phyloP scores from a whole-genome alignment of 1,140 invertebrate genomes.

The Drosophila parabipectinata region DNA sequence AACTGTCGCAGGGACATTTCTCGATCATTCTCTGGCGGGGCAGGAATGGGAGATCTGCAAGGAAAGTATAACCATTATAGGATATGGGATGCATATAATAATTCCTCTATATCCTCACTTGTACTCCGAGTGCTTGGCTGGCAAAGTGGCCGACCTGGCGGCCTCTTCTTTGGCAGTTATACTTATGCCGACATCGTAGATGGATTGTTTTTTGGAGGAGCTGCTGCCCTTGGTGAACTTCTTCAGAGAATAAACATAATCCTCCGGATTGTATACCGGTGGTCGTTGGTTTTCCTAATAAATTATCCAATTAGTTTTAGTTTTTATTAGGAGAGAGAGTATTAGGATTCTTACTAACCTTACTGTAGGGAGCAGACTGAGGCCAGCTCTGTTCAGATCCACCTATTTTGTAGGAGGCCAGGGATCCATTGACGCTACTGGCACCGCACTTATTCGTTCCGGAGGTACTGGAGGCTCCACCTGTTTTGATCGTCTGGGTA shows the following conservation, averaged over 20 bases:
- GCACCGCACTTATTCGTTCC: constrained; percentile 70
- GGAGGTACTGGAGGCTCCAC: constrained; percentile 37
- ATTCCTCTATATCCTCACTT: constrained; percentile 49
- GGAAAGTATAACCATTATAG: background rate
- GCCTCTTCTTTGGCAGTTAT: constrained; percentile 46
- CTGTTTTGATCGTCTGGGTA: constrained; percentile 13
- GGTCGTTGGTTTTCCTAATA: constrained; percentile 91
- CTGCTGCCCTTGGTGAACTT: constrained; percentile 88
- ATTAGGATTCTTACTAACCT: constrained; percentile 38
- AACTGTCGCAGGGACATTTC: constrained; percentile 95
- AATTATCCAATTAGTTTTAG: background rate
- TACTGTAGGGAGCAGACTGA: constrained; percentile 69
- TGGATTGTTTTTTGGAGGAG: constrained; percentile 63
- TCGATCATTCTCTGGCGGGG: constrained; percentile 86
- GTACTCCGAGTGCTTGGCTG: constrained; percentile 79
- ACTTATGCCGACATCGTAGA: constrained; percentile 71
- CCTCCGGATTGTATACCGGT: constrained; percentile 93
- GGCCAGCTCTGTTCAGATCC: constrained; percentile 82
- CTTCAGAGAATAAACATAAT: constrained; percentile 90
- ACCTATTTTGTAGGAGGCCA: constrained; percentile 80
- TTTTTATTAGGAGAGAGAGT: background rate
- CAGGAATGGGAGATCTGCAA: constrained; percentile 85
- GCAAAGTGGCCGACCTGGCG: constrained; percentile 69
- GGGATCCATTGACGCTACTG: constrained; percentile 74
- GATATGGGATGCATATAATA: too few relatives aligned